These are phyloP conservation scores for Chelon labrosus DNA, from an alignment of 2,797 vertebrate genomes.

Conservation along the genomic window DNA sequence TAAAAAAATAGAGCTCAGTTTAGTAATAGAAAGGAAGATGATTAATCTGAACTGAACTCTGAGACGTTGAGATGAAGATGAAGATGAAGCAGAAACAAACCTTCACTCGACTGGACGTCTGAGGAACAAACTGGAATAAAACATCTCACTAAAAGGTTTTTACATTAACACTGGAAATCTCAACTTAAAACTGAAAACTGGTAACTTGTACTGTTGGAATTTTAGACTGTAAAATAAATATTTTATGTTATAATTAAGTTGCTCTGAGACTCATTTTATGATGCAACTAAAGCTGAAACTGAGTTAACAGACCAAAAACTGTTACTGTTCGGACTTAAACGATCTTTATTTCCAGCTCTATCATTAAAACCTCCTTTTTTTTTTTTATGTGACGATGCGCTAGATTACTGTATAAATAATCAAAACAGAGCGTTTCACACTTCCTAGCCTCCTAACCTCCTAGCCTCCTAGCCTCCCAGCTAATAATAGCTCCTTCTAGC, in stretches of 20 bases:
- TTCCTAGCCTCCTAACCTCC: no score
- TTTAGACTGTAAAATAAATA: slow-evolving; percentile 23
- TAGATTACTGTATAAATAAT: no score
- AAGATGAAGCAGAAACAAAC: not conserved
- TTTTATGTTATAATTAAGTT: slow-evolving; percentile 4
- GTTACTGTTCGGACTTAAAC: no score
- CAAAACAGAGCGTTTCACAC: no score
- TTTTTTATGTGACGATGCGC: no score
- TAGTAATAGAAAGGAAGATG: not conserved
- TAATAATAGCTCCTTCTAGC: no score
- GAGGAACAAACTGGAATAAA: not conserved
- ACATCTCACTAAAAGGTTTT: not conserved
- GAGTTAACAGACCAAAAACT: no score
- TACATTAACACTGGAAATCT: not conserved
- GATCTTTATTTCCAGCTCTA: not conserved
- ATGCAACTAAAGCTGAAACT: not conserved
- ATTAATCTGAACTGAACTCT: not conserved
- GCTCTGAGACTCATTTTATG: not conserved
- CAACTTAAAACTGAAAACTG: slow-evolving; percentile 1
- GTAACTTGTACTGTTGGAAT: not conserved
- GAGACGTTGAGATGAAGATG: not conserved
- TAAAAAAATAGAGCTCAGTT: not conserved
- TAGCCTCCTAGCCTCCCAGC: no score
- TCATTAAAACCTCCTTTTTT: no score
- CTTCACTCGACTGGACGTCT: no score